Evolutionary conservation across 37 sponge, comb jelly and placozoan genomes (phyloP).

Genomic region (Agelas oroides): DNA sequence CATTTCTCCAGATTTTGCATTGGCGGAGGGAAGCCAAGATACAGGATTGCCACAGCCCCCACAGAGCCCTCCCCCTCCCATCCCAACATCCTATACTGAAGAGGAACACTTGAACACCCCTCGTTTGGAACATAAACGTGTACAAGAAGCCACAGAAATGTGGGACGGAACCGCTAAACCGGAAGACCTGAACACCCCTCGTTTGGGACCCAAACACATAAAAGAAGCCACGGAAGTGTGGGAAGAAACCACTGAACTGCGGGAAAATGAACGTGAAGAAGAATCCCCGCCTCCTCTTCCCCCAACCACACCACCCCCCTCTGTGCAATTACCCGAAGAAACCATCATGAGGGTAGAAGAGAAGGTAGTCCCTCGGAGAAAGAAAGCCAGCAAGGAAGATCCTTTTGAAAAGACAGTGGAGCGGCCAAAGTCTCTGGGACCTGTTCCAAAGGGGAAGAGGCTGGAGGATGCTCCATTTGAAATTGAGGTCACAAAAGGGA

Average conservation of each 20-base stretch:
- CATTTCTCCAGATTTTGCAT: neutral
- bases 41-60: conserved; percentile 4
- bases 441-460: conserved; percentile 42
- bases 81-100: neutral
- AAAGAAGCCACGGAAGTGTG: neutral
- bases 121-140: no score
- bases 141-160: neutral
- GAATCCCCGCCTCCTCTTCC: conserved; percentile 23
- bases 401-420: neutral
- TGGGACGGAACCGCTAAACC: no score
- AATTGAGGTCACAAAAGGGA: conserved; percentile 65
- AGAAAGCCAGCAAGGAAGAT: neutral
- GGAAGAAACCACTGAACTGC: no score
- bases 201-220: no score
- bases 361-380: neutral
- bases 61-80: conserved; percentile 20
- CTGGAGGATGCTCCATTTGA: conserved; percentile 67
- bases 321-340: neutral
- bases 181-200: no score
- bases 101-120: no score
- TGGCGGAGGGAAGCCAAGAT: neutral
- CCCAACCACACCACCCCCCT: conserved; percentile 32
- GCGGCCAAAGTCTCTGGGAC: conserved; percentile 26
- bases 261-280: neutral
- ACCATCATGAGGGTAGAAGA: neutral